These are phyloP conservation scores for Agrotis segetum DNA, from an alignment of 2,888 invertebrate species.

Conservation along the genomic window DNA sequence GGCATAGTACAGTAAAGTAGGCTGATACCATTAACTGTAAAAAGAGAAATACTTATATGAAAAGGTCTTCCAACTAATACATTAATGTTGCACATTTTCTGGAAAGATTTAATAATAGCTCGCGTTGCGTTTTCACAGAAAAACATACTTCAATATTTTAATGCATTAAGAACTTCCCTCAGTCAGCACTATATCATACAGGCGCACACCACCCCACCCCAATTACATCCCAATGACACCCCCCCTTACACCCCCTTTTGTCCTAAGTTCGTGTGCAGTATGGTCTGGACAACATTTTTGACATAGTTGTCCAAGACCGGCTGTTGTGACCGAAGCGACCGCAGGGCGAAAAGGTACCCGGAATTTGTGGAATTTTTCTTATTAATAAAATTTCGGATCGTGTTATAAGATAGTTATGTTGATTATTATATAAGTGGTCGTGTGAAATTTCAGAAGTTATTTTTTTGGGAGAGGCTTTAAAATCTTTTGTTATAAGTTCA, in stretches of 20 bases:
- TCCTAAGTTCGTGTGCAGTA: slow-evolving; percentile 49
- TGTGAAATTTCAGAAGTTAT: background rate
- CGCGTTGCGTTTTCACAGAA: too few species aligned
- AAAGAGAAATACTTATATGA: too few species aligned
- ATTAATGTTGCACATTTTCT: too few species aligned
- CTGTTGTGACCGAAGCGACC: slow-evolving; percentile 43
- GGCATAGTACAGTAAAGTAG: too few species aligned
- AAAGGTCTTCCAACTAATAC: too few species aligned
- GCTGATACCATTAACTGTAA: too few species aligned
- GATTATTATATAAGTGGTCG: slow-evolving; percentile 18
- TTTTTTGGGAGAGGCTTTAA: background rate
- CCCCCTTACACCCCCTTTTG: background rate
- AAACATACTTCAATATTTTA: background rate
- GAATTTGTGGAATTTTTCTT: slow-evolving; percentile 57
- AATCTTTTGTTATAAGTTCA: too few species aligned
- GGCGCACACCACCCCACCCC: slow-evolving; percentile 3
- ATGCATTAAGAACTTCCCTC: slow-evolving; percentile 1
- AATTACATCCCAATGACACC: background rate
- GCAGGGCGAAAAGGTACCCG: slow-evolving; percentile 8
- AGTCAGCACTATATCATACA: slow-evolving; percentile 53
- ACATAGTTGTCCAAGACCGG: slow-evolving; percentile 58
- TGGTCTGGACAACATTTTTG: slow-evolving; percentile 70
- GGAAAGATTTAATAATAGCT: too few species aligned
- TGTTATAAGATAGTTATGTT: slow-evolving; percentile 30
- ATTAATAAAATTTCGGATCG: slow-evolving; percentile 51